These are phyloP conservation scores for Erpornis zantholeuca DNA, from an alignment of 2,113 vertebrate species.

Conservation along the genomic window DNA sequence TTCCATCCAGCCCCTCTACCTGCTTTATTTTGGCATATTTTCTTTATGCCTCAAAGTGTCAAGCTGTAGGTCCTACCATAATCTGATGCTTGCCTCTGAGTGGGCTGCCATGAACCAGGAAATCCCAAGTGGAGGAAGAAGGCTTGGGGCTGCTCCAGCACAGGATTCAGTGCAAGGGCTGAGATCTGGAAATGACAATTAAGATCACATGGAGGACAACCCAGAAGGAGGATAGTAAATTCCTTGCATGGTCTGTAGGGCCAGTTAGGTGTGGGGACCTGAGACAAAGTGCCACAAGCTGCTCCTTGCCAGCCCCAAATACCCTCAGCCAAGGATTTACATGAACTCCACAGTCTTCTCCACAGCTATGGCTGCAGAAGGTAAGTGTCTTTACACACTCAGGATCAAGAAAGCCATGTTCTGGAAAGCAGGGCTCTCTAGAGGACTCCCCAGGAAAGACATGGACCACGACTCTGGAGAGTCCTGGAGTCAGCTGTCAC, in stretches of 20 bases:
- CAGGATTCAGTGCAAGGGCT: not conserved
- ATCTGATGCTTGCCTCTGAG: not conserved
- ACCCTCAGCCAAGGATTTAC: not conserved
- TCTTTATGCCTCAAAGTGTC: not conserved
- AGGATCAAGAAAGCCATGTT: not conserved
- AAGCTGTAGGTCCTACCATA: not conserved
- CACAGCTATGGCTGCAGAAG: not conserved
- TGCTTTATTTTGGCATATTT: not conserved
- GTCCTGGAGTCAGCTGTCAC: not conserved
- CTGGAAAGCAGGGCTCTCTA: not conserved
- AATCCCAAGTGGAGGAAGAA: not conserved
- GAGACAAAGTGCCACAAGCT: not conserved
- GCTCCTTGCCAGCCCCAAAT: not conserved
- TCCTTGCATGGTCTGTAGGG: not conserved
- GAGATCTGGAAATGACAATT: not conserved
- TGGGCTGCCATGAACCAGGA: not conserved
- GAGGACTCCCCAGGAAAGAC: not conserved
- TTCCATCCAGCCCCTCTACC: not conserved
- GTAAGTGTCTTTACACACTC: not conserved
- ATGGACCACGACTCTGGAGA: fast-evolving
- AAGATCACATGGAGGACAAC: not conserved
- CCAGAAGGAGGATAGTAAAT: not conserved
- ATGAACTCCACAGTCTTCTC: not conserved
- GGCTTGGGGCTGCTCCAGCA: not conserved
- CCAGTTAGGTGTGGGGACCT: not conserved